Conservation (phyloP, 2,113 vertebrate genomes). For the Ailurus styani region DNA sequence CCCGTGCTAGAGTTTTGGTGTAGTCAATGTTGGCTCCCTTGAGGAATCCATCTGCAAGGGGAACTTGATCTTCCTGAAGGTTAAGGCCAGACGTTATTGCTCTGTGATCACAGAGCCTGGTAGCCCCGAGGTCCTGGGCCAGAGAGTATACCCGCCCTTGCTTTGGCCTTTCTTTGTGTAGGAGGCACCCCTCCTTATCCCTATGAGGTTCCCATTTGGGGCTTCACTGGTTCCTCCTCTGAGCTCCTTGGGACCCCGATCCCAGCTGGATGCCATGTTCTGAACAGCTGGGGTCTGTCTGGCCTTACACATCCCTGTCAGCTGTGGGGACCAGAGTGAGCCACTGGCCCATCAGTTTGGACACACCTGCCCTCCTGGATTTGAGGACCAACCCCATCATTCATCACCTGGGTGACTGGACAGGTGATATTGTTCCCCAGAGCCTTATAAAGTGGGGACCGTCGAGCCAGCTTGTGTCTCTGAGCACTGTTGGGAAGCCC, state of each 20-base stretch:
- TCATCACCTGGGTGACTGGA: not conserved
- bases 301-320: not conserved
- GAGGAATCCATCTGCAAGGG: not conserved
- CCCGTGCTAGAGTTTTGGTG: not conserved
- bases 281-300: not conserved
- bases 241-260: not conserved
- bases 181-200: not conserved
- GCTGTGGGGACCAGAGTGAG: not conserved
- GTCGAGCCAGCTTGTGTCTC: not conserved
- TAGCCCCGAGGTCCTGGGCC: not conserved
- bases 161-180: not conserved
- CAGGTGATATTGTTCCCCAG: not conserved
- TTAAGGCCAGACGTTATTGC: not conserved
- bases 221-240: not conserved
- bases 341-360: not conserved
- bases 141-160: not conserved
- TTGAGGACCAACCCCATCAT: not conserved
- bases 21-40: not conserved
- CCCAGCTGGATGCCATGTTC: not conserved
- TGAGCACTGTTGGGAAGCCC: not conserved
- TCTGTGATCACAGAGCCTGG: not conserved
- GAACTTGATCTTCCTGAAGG: not conserved
- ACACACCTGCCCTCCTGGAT: not conserved
- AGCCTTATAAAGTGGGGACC: not conserved
- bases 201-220: not conserved